Percentiles rank a stretch among this genome's conserved stretches.
These are phyloP conservation scores for Brachynemurus nebulosus DNA, from an alignment of 2,888 invertebrate genomes.

Conservation along the genomic window DNA sequence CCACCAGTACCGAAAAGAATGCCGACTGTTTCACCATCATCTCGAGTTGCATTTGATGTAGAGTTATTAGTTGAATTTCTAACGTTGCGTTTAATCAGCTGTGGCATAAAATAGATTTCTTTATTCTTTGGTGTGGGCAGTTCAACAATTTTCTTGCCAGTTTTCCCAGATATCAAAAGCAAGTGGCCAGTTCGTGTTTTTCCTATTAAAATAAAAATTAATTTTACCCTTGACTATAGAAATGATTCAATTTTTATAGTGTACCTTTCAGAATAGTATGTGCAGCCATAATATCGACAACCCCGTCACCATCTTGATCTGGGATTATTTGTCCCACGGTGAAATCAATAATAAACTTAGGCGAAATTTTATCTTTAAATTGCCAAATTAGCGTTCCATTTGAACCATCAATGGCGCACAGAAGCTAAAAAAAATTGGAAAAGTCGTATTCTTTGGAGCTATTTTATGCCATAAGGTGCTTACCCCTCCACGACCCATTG, in stretches of 20 bases:
- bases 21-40: constrained; percentile 4
- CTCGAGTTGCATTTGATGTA: constrained; percentile 2
- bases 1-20: constrained; percentile 62
- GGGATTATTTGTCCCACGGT: constrained; percentile 56
- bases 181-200: constrained; percentile 44
- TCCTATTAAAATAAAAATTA: constrained; percentile 13
- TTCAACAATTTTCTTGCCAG: constrained; percentile 46
- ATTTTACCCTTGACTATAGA: not conserved
- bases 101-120: constrained; percentile 61
- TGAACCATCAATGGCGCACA: constrained; percentile 49
- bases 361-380: constrained; percentile 35
- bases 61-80: constrained; percentile 39
- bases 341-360: constrained; percentile 37
- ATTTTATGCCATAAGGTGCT: constrained; percentile 19
- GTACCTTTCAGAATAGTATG: constrained; percentile 43
- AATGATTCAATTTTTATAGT: not conserved
- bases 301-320: constrained; percentile 54
- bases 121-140: constrained; percentile 47
- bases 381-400: constrained; percentile 55
- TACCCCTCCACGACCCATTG: constrained; percentile 59
- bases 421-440: constrained; percentile 31
- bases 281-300: constrained; percentile 54
- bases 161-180: constrained; percentile 53
- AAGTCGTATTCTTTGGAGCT: not conserved
- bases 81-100: constrained; percentile 43